phyloP scores from a whole-genome alignment of 2,888 invertebrate genomes.

The Papilio protenor region DNA sequence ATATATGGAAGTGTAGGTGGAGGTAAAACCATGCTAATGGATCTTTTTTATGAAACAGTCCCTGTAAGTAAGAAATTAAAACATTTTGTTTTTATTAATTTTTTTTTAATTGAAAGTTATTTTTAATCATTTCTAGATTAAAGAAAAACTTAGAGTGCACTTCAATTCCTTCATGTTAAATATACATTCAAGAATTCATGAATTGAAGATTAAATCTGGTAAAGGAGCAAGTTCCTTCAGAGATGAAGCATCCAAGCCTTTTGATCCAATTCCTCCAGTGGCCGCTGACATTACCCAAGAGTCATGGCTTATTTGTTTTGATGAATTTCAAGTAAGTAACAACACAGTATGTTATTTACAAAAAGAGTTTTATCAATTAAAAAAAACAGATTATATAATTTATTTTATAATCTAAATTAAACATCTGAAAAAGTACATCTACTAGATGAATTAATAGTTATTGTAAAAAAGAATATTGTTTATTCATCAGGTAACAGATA shows the following conservation, averaged over 20 bases:
- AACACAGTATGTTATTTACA: neutral
- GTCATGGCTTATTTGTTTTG: conserved; percentile 97
- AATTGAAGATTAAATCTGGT: conserved; percentile 87
- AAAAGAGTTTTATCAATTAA: no score
- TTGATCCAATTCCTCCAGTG: conserved; percentile 98
- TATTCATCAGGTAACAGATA: conserved; percentile 92
- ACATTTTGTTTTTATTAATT: neutral
- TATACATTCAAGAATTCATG: conserved; percentile 95
- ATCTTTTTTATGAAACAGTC: conserved; percentile 93
- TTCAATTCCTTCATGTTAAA: conserved; percentile 99
- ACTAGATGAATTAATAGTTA: no score
- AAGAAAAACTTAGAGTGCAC: conserved; percentile 90
- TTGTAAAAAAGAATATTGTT: neutral
- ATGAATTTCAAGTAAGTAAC: conserved; percentile 95
- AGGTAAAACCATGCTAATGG: conserved; percentile 99
- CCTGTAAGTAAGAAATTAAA: conserved; percentile 60
- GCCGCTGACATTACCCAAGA: conserved; percentile 93
- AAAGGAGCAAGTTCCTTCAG: conserved; percentile 78
- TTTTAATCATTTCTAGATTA: conserved; percentile 77
- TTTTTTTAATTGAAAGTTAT: neutral
- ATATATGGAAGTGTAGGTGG: conserved; percentile 96
- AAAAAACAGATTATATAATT: no score
- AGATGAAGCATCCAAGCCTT: conserved; percentile 80
- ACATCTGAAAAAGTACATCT: neutral
- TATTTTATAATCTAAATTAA: no score